A percentile compares a stretch with the other conserved stretches of the same genome.
phyloP scores from a whole-genome alignment of 1,140 invertebrate genomes.

The Zaprionus gabonicus region DNA sequence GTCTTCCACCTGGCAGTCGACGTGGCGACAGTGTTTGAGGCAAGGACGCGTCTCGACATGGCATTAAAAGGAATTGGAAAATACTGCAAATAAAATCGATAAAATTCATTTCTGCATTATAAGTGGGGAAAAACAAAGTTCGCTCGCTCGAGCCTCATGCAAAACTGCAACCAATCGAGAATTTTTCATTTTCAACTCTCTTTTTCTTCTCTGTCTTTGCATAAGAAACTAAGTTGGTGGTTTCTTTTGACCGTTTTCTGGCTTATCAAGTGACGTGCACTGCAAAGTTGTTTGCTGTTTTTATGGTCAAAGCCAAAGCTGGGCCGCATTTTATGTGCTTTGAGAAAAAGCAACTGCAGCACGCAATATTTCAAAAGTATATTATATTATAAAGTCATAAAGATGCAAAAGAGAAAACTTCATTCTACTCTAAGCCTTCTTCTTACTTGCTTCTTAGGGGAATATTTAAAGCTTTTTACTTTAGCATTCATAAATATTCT shows the following conservation, averaged over 20 bases:
- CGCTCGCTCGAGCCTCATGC: neutral
- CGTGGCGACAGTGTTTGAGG: slow-evolving; percentile 38
- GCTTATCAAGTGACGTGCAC: slow-evolving; percentile 27
- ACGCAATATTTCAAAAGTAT: slow-evolving; percentile 4
- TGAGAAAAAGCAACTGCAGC: slow-evolving; percentile 1
- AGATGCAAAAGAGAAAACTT: neutral
- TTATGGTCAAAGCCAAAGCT: slow-evolving; percentile 10
- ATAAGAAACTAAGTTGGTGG: neutral
- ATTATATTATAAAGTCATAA: neutral
- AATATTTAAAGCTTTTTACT: too few relatives aligned
- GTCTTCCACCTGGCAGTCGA: slow-evolving; percentile 50
- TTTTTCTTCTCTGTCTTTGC: neutral
- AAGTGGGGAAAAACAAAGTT: slow-evolving; percentile 10
- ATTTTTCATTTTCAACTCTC: neutral
- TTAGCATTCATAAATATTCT: too few relatives aligned
- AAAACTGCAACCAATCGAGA: neutral
- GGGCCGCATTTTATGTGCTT: neutral
- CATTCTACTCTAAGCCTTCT: too few relatives aligned
- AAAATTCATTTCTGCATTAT: slow-evolving; percentile 37
- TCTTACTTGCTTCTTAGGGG: too few relatives aligned
- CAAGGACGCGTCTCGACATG: slow-evolving; percentile 37
- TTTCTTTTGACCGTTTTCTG: neutral
- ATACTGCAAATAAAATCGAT: slow-evolving; percentile 50
- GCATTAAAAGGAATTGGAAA: slow-evolving; percentile 41
- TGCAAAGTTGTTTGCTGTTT: slow-evolving; percentile 32